A percentile compares a stretch with the other conserved stretches of the same genome.
phyloP scores from a whole-genome alignment of 2,888 invertebrate genomes.

The Acutogordius australiensis region DNA sequence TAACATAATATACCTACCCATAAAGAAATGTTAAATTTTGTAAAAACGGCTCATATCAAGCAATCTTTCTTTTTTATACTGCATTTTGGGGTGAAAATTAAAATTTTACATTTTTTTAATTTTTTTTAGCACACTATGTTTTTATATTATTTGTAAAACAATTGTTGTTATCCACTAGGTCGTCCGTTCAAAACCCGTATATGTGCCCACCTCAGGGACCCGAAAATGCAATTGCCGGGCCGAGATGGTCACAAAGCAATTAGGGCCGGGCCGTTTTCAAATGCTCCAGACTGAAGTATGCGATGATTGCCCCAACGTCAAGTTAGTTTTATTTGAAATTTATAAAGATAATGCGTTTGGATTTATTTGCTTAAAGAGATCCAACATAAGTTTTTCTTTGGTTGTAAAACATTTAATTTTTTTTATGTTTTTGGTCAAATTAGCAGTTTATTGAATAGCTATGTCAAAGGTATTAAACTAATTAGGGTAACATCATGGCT shows the following conservation, averaged over 20 bases:
- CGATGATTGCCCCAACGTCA: constrained; percentile 93
- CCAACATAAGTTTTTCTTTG: too few relatives aligned
- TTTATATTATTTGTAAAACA: constrained; percentile 12
- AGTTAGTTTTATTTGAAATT: constrained; percentile 22
- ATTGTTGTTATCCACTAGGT: constrained; percentile 31
- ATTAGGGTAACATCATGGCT: too few relatives aligned
- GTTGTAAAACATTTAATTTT: too few relatives aligned
- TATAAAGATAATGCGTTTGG: too few relatives aligned
- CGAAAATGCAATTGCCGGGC: constrained; percentile 91
- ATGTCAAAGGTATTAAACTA: too few relatives aligned
- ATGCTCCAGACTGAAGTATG: constrained; percentile 92
- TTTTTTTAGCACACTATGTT: background rate
- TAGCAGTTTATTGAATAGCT: too few relatives aligned
- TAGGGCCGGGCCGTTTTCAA: constrained; percentile 84
- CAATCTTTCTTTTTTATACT: too few relatives aligned
- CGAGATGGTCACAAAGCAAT: constrained; percentile 83
- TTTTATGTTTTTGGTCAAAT: too few relatives aligned
- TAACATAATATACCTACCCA: too few relatives aligned
- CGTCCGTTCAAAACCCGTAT: constrained; percentile 79
- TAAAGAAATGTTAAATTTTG: too few relatives aligned
- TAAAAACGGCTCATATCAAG: too few relatives aligned
- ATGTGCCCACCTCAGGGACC: constrained; percentile 67
- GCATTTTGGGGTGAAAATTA: background rate
- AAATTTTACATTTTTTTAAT: constrained; percentile 7
- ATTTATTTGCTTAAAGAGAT: too few relatives aligned